Base-by-base conservation (phyloP, 2,888 invertebrate genomes). In the Frankliniella intonsa region DNA sequence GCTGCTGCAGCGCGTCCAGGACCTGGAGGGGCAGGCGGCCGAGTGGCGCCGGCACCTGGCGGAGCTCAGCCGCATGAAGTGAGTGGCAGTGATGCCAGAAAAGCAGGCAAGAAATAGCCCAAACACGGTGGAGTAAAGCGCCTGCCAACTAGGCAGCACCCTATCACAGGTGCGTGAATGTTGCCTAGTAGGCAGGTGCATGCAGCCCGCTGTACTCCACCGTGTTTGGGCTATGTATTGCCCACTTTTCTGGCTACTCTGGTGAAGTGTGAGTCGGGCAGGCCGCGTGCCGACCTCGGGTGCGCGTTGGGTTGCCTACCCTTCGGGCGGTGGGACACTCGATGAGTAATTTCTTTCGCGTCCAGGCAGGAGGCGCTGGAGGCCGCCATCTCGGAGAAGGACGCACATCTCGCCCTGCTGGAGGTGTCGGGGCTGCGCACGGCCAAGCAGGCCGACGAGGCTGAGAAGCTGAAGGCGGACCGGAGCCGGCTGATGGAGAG, bases 321-420 rank as follows among this genome's bases (percentile, higher is more conserved):
- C 27, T 51, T 76, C 7, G 17, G 3, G 49, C 14, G 62, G n/a
- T 51, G 27, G 38, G 38, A 2, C 38, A 38, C 38, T 2, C 38
- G 38, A n/a, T 38, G 3, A 38, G 3, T 38, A 2, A 38, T 38
- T 38, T 76, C 79, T 82, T 51, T 10, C 22, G 5, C 38, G 38
- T 87, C 27, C 87, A 96, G 96, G 87, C 93, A 95, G 88, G 95
- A 97, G 88, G 93, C 95, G 81, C 88, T 97, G 84, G 93, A 95
- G 88, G 92, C 93, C 83, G 93, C 94, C 7, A 93, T 97, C 83
- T 94, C 94, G 86, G 96, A 96, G 86, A 96, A 96, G 87, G 97
- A 97, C 88, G 93, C 95, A 17, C 94, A 95, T 87, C 91, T 97
- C 85, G 96, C 95, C 0, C 90, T 95, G 84, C 88, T 96, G 83